Evolutionary conservation across 2,113 vertebrate species (phyloP).

Genomic region (Dromaius novaehollandiae): DNA sequence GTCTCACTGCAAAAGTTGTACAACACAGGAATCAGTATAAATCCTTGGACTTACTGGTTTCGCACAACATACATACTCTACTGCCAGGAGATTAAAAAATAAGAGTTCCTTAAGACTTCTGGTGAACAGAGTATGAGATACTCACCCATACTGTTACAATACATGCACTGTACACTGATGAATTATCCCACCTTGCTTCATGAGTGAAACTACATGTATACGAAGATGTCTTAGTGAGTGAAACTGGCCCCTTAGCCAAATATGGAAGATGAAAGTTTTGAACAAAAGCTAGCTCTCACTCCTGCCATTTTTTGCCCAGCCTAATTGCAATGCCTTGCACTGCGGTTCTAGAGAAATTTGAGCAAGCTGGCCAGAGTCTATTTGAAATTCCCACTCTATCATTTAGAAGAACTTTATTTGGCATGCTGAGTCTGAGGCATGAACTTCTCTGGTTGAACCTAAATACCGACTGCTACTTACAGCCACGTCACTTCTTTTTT

Average conservation of each 20-base stretch:
- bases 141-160: not conserved
- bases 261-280: slow-evolving; percentile 27
- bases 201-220: not conserved
- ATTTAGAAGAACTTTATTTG: slow-evolving; percentile 73
- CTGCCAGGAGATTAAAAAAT: not conserved
- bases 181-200: fast-evolving
- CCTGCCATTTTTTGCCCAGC: not conserved
- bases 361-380: slow-evolving; percentile 3
- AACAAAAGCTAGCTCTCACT: not conserved
- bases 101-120: not conserved
- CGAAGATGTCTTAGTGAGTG: not conserved
- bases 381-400: slow-evolving; percentile 65
- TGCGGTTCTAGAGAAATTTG: slow-evolving; percentile 27
- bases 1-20: not conserved
- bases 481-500: slow-evolving; percentile 55
- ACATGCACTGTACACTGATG: not conserved
- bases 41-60: not conserved
- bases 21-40: not conserved
- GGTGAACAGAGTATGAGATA: not conserved
- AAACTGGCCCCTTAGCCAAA: not conserved
- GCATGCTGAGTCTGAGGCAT: slow-evolving; percentile 7
- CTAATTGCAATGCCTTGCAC: not conserved
- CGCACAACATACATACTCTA: fast-evolving
- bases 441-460: slow-evolving; percentile 30
- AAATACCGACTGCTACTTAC: slow-evolving; percentile 41